Base-by-base conservation (phyloP, 2,113 vertebrate genomes). In the Archilochus colubris region DNA sequence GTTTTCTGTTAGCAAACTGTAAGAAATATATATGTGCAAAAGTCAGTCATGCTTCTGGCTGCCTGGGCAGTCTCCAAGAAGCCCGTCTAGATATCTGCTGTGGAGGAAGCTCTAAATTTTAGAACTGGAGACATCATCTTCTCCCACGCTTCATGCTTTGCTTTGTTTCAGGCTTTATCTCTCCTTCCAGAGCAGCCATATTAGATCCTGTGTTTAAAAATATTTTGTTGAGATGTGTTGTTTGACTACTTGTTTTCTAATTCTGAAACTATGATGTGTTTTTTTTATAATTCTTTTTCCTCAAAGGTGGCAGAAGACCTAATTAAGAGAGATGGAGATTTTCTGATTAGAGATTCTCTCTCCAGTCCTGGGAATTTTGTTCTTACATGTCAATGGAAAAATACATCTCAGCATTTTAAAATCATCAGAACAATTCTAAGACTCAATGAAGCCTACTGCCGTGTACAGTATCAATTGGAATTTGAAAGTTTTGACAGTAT, bases 381-480 rank as follows among this genome's bases (percentile, higher is more conserved):
- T 89, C 98, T 99, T 96, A 99, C 99, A 74, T 99, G 99, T 93
- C 99, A 99, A 90, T 99, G 99, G 99, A 98, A 99, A 95, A 98
- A 99, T 61, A 91, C 96, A 1, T 98, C 99, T 38, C 99, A 99
- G 97, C 99, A 99, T 98, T 99, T 99, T 97, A 99, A 99, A 97
- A 99, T 99, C 97, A 98, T 98, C 96, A 99, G 98, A 96, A 97
- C 98, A 18, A 97, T 99, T 14, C 96, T 99, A 78, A 98, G 98
- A 84, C 96, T 99, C 95, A 99, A 98, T 5, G 99, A 99, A 97
- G 99, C 98, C 81, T 99, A 99, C 96, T 98, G 98, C 75, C 98
- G 99, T 4, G 98, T 99, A 64, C 99, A 99, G 97, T 99, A 99
- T 96, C 98, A 98, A 51, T 98, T 99, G 36, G 99, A 99, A 88